Evolutionary conservation across 1,140 invertebrate genomes (phyloP), one percentile per base, ranked within the genome.

Genomic region (Trachymyrmex septentrionalis): DNA sequence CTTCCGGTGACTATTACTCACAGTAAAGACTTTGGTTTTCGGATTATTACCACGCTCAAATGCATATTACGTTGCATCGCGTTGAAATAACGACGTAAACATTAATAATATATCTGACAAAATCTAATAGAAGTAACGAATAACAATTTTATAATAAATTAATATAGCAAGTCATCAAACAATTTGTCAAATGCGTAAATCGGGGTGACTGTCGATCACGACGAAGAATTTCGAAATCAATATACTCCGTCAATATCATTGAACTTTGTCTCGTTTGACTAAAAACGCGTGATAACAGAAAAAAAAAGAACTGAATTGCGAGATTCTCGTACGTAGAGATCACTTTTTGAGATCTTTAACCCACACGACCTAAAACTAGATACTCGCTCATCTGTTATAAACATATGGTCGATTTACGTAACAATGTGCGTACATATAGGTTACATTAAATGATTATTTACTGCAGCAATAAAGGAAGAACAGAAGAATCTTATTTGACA

Each of bases 211-310:
- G 24, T 66, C 7, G 12, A 53, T 24, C 27, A 24, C n/a, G 59
- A 34, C 44, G 27, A 53, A 50, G 44, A 67, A 67, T 80, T 80
- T 67, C 63, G 61, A 80, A 80, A 80, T 80, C 63, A 80, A 80
- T 80, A 67, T 24, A 38, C 27, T 34, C 27, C 4, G 44, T 67
- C 63, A 10, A 30, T 44, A 67, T 53, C 75, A 21, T 1, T 80
- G 77, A 80, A 80, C 77, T 80, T 80, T 80, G 77, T 38, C 16
- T 34, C 44, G 14, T 67, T 67, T 7, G 44, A 66, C 53, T 50
- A 64, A 19, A 16, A 78, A 44, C 2, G n/a, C n/a, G 7, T n/a
- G 27, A 67, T 30, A 53, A n/a, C n/a, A 67, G 30, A 34, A n/a
- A 27, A 12, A 63, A 57, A 38, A 34, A 14, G 10, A 9, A 50